Evolutionary conservation across 2,113 vertebrate genomes (phyloP).

Genomic region (Colossoma macropomum): DNA sequence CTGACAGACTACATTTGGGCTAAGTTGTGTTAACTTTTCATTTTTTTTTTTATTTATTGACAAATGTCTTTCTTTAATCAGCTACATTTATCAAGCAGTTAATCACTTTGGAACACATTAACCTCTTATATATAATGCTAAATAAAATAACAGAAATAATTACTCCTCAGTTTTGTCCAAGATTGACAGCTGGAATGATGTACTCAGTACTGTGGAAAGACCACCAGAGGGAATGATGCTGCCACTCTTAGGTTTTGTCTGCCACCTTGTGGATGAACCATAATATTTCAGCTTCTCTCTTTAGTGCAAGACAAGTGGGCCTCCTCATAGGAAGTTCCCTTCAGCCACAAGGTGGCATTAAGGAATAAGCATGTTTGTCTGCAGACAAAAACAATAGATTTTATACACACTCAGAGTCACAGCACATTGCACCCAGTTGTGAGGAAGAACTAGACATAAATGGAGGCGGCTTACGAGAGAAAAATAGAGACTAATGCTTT

Average conservation of each 20-base stretch:
- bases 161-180: too few species aligned
- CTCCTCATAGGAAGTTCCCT: constrained; percentile 13
- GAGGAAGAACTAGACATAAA: neutral
- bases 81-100: too few species aligned
- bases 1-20: too few species aligned
- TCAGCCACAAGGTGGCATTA: constrained; percentile 41
- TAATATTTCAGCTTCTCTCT: neutral
- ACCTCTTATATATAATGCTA: too few species aligned
- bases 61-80: too few species aligned
- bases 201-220: too few species aligned
- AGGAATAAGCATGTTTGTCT: constrained; percentile 5
- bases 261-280: constrained; percentile 34
- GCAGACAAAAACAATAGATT: neutral
- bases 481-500: neutral
- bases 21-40: too few species aligned
- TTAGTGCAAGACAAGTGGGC: neutral
- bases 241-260: neutral
- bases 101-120: too few species aligned
- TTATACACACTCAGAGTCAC: neutral
- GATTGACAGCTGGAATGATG: too few species aligned
- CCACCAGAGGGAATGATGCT: too few species aligned
- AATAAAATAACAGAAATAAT: too few species aligned
- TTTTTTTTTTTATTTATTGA: too few species aligned
- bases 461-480: neutral
- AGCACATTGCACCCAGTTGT: neutral